Conservation (phyloP, 2,888 invertebrate genomes). For the Heteropelma amictum region DNA sequence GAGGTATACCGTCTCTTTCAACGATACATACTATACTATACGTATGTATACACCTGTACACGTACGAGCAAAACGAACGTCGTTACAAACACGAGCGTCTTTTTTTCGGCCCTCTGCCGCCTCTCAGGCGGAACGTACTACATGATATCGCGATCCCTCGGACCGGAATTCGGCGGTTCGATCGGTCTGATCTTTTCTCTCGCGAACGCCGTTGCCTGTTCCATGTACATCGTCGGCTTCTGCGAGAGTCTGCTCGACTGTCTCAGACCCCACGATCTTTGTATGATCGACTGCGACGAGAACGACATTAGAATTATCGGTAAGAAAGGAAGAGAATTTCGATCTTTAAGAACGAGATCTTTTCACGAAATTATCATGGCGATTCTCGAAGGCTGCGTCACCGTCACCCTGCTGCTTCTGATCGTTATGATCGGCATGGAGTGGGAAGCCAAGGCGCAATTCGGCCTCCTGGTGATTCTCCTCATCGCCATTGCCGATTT, state of each 20-base stretch:
- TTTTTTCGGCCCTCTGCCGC: no score
- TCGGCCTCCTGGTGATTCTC: conserved; percentile 90
- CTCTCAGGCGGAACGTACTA: conserved; percentile 97
- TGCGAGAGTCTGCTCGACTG: conserved; percentile 92
- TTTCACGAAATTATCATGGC: conserved; percentile 34
- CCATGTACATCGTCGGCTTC: conserved; percentile 99
- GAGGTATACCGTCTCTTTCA: no score
- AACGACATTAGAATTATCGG: conserved; percentile 79
- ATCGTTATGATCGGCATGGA: conserved; percentile 97
- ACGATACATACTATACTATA: no score
- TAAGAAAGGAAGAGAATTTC: conserved; percentile 37
- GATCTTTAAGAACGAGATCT: background rate
- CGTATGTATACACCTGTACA: no score
- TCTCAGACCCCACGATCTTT: conserved; percentile 80
- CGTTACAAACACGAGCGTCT: background rate
- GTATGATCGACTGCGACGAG: conserved; percentile 84
- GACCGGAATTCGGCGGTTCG: conserved; percentile 97
- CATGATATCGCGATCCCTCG: conserved; percentile 97
- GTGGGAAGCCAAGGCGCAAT: conserved; percentile 98
- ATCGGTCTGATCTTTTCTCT: conserved; percentile 97
- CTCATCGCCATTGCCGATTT: conserved; percentile 93
- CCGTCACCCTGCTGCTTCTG: conserved; percentile 88
- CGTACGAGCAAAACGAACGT: no score
- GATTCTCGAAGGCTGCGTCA: conserved; percentile 83
- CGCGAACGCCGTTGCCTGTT: conserved; percentile 97